These are phyloP conservation scores for Protonibea diacanthus DNA, from an alignment of 2,797 vertebrate species.

Conservation along the genomic window DNA sequence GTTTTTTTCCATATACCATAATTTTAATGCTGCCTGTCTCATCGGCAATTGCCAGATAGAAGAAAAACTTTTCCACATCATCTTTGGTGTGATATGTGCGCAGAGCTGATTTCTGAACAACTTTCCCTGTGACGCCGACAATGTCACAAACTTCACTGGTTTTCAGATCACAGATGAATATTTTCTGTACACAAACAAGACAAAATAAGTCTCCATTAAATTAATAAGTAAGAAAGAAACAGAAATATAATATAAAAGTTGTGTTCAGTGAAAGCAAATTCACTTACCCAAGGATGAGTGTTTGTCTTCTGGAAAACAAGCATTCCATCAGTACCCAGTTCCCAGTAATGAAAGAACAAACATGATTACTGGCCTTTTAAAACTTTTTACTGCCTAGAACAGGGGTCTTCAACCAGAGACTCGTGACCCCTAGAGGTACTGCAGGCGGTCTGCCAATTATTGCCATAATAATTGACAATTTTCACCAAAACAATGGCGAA, in stretches of 20 bases:
- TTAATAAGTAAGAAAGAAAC: not conserved
- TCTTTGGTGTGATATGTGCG: not conserved
- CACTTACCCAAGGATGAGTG: not conserved
- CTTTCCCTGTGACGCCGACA: not conserved
- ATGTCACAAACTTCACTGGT: not conserved
- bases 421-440: too few relatives aligned
- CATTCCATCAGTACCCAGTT: not conserved
- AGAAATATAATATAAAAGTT: not conserved
- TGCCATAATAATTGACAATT: too few relatives aligned
- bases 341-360: not conserved
- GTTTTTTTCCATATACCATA: constrained; percentile 9
- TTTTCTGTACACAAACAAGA: constrained; percentile 2
- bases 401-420: too few relatives aligned
- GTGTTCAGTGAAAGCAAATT: not conserved
- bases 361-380: not conserved
- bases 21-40: not conserved
- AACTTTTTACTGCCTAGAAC: too few relatives aligned
- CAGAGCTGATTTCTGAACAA: constrained; percentile 22
- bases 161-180: not conserved
- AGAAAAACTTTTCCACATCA: not conserved
- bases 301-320: constrained; percentile 8
- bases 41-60: not conserved
- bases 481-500: too few relatives aligned
- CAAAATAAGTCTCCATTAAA: not conserved
- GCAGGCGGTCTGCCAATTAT: too few relatives aligned